Conservation (phyloP, 2,113 vertebrate genomes). For the Bos indicus region DNA sequence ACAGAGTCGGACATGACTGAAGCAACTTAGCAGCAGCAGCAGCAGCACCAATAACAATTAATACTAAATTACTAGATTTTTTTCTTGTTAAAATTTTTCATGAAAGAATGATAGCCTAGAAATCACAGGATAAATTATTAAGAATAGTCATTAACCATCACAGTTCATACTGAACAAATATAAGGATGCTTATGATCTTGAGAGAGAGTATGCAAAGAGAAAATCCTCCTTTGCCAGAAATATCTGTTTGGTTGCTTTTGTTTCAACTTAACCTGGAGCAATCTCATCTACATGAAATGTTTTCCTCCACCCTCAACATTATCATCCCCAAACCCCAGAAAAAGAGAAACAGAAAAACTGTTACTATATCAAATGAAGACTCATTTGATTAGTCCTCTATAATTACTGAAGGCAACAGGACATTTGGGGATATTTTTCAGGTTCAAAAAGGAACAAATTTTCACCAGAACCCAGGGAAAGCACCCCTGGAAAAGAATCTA, state of each 20-base stretch:
- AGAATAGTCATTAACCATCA: background rate
- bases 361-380: background rate
- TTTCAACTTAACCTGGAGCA: background rate
- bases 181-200: background rate
- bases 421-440: background rate
- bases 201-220: background rate
- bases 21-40: too few species aligned
- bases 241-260: background rate
- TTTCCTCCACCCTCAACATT: background rate
- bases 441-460: background rate
- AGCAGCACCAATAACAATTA: background rate
- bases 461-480: background rate
- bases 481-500: background rate
- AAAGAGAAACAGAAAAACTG: background rate
- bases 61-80: background rate
- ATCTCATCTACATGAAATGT: background rate
- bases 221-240: background rate
- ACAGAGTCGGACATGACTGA: too few species aligned
- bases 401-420: background rate
- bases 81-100: background rate
- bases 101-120: background rate
- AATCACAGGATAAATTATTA: background rate
- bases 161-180: background rate
- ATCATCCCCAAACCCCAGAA: background rate
- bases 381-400: background rate